Base-by-base conservation (phyloP, 2,888 invertebrate genomes). In the Drosophila nr. medialis region DNA sequence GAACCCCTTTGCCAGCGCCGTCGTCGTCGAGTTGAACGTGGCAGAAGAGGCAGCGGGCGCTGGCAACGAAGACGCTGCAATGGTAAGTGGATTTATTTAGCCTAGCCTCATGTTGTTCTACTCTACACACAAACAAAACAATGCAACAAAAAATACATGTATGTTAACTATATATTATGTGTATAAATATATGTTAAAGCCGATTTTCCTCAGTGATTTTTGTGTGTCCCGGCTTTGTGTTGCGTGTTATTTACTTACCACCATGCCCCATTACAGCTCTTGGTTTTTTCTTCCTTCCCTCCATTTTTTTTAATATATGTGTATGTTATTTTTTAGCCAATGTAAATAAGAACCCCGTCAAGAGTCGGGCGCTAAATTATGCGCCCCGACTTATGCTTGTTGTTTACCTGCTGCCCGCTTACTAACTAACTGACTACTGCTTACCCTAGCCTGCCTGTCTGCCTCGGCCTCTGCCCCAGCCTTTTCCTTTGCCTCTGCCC, bases 41-140 rank as follows among this genome's bases (percentile, higher is more conserved):
- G 66, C 55, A 42, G 80, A 69, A 55, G 64, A 50, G 59, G 65
- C 48, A 11, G 27, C 56, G 0, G 70, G 59, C 48, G 51, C 54
- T 49, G 64, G 54, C 75, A 70, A 58, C 66, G 83, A 77, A 78
- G 89, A 85, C 72, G 86, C 72, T 78, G 81, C 82, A 85, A 76
- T 87, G 91, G 90, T 90, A 83, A 91, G 90, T 90, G 83, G 69
- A 79, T 77, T 75, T 64, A 63, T 65, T 72, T 71, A 58, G 70
- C 55, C 71, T 69, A 58, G 70, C 55, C 67, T 67, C 61, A 49
- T 69, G 61, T 75, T 75, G 53, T 27, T 56, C 53, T 75, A 72
- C 72, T 62, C 42, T 68, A 60, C 61, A 59, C 55, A 59, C 65
- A 65, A 40, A 40, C 50, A 66, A 36, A 56, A 34, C 60, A 45